phyloP scores from a whole-genome alignment of 2,113 vertebrate genomes.

The Danio rerio region GRCz12tu NC_133190.1:21985501-21986000 shows the following conservation, averaged over 20 bases:
- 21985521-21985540: constrained; percentile 23
- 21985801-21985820: constrained; percentile 31
- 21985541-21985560: not conserved
- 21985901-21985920: no score
- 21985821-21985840: constrained; percentile 14
- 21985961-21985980: not conserved
- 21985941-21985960: not conserved
- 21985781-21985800: constrained; percentile 23
- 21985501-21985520: constrained; percentile 40
- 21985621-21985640: constrained; percentile 38
- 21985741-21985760: constrained; percentile 9
- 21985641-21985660: constrained; percentile 29
- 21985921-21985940: not conserved
- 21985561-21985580: not conserved
- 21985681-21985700: constrained; percentile 18
- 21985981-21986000: not conserved
- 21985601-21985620: constrained; percentile 32
- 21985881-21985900: not conserved
- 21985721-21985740: constrained; percentile 16
- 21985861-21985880: not conserved
- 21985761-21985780: not conserved
- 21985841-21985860: not conserved
- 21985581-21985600: constrained; percentile 9
- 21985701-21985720: not conserved
- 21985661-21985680: constrained; percentile 34